phyloP scores from a whole-genome alignment of 2,113 vertebrate genomes.

The Antechinus stuartii region DNA sequence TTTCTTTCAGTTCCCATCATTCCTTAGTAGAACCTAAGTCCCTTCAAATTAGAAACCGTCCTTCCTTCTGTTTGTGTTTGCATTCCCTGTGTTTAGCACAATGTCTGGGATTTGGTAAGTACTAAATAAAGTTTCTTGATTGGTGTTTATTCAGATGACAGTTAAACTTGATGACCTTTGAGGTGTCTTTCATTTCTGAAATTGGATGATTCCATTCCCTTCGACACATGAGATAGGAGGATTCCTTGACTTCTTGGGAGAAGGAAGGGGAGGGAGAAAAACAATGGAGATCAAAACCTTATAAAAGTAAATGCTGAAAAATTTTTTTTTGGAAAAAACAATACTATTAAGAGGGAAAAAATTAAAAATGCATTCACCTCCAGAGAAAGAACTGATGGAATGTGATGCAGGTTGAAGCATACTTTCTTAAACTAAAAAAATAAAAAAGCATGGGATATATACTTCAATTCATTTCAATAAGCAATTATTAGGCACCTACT shows the following conservation, averaged over 20 bases:
- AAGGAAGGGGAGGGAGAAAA: too few relatives aligned
- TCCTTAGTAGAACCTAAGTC: background rate
- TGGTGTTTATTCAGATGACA: background rate
- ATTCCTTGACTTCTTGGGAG: too few relatives aligned
- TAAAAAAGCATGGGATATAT: background rate
- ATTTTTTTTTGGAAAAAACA: too few relatives aligned
- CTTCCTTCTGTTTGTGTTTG: background rate
- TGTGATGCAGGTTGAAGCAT: too few relatives aligned
- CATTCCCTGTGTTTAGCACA: too few relatives aligned
- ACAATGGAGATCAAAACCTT: too few relatives aligned
- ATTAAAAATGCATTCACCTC: too few relatives aligned
- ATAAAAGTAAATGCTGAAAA: too few relatives aligned
- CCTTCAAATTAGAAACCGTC: background rate
- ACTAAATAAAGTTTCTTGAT: background rate
- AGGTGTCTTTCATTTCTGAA: background rate
- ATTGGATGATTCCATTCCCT: background rate
- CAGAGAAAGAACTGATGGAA: too few relatives aligned
- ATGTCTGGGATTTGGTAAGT: background rate
- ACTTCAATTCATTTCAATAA: background rate
- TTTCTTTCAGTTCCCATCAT: background rate
- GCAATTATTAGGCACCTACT: background rate
- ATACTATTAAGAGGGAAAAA: too few relatives aligned
- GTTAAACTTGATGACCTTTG: background rate
- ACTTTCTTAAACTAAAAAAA: too few relatives aligned
- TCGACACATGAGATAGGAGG: background rate